These are phyloP conservation scores for Dreissena rostriformis DNA, from an alignment of 1,140 invertebrate species.

Conservation along the genomic window DNA sequence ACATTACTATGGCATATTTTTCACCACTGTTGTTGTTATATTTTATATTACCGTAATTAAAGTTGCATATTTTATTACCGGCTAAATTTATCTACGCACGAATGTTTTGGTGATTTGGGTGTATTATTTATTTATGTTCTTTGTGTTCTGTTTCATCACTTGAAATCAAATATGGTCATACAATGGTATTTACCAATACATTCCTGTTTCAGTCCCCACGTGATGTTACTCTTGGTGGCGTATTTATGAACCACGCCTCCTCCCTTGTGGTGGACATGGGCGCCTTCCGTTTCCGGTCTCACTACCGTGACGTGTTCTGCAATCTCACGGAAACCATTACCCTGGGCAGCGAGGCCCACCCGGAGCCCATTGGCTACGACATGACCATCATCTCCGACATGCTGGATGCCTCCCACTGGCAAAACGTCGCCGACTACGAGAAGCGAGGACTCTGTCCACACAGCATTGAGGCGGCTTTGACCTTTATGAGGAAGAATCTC, in stretches of 20 bases:
- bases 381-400: conserved; percentile 43
- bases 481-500: conserved; percentile 21
- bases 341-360: conserved; percentile 34
- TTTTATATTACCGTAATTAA: no score
- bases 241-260: conserved; percentile 48
- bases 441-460: conserved; percentile 49
- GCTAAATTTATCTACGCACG: no score
- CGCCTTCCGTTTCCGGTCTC: conserved; percentile 31
- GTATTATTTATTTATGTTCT: no score
- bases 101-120: no score
- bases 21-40: no score
- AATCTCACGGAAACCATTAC: conserved; percentile 31
- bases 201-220: conserved; percentile 33
- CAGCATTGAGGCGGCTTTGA: conserved; percentile 44
- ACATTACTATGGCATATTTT: no score
- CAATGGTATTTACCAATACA: no score
- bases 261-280: conserved; percentile 50
- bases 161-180: no score
- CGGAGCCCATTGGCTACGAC: conserved; percentile 45
- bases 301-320: conserved; percentile 40
- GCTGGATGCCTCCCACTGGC: conserved; percentile 43
- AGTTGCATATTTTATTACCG: no score
- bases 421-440: conserved; percentile 46
- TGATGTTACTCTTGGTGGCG: conserved; percentile 45
- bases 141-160: no score